Percentiles rank a stretch among this genome's conserved stretches.
These are phyloP conservation scores for Sweltsa coloradensis DNA, from an alignment of 1,140 invertebrate species.

Conservation along the genomic window DNA sequence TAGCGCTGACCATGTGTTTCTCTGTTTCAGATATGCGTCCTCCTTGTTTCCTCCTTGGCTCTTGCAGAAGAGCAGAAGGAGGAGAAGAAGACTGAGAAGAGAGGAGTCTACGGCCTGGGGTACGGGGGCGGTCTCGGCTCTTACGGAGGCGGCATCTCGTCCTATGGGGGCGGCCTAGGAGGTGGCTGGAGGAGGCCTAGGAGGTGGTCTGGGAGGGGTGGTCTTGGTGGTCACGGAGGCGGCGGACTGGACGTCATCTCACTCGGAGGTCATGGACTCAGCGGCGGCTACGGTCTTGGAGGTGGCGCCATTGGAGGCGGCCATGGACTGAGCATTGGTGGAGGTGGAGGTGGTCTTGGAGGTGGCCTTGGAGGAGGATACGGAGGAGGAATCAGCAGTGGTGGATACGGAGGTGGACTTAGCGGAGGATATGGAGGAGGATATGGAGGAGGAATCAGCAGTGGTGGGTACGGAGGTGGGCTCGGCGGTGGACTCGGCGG, in stretches of 20 bases:
- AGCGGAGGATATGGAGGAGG: conserved; percentile 2
- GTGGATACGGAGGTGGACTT: neutral
- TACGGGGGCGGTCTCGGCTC: neutral
- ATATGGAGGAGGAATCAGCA: conserved; percentile 9
- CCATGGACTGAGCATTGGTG: neutral
- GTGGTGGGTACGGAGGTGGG: conserved; percentile 3
- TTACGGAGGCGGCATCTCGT: neutral
- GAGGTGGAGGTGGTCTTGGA: neutral
- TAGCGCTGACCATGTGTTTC: no score
- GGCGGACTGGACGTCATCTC: conserved; percentile 11
- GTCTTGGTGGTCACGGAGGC: neutral
- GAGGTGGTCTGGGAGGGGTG: no score
- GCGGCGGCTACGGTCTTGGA: conserved; percentile 6
- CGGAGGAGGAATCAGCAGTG: neutral
- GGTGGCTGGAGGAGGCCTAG: no score
- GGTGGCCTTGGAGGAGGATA: neutral
- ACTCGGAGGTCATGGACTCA: conserved; percentile 10
- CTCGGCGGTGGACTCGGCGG: conserved; percentile 2
- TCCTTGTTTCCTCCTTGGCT: no score
- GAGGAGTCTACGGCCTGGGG: conserved; percentile 3
- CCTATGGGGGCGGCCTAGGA: neutral
- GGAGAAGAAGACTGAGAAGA: conserved; percentile 1
- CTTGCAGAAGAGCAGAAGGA: neutral
- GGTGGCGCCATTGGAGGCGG: no score
- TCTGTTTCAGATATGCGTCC: no score